Evolutionary conservation across 1,140 invertebrate species (phyloP).

Genomic region (Homalodisca vitripennis): DNA sequence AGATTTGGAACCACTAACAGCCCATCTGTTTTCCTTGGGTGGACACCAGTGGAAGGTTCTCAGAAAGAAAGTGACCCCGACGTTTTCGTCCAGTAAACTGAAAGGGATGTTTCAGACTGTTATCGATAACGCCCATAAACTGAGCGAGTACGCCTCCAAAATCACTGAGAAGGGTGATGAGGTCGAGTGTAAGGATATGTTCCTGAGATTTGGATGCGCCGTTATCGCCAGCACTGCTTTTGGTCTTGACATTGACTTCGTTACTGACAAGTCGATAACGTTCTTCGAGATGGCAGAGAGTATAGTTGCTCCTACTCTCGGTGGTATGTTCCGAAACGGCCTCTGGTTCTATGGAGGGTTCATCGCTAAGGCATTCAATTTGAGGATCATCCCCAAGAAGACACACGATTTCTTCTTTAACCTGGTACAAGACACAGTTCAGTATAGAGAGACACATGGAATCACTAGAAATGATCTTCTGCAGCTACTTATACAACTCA

Average conservation of each 20-base stretch:
- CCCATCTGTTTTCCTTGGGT: conserved; percentile 52
- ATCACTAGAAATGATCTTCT: no score
- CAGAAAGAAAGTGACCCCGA: conserved; percentile 57
- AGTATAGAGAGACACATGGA: no score
- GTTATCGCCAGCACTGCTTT: conserved; percentile 52
- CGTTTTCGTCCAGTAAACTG: conserved; percentile 61
- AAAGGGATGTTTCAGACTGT: conserved; percentile 55
- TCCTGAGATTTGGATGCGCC: no score
- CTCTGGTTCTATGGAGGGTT: no score
- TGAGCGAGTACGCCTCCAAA: conserved; percentile 3
- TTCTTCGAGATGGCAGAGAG: conserved; percentile 41
- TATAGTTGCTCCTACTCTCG: not conserved
- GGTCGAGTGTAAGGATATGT: conserved; percentile 21
- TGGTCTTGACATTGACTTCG: conserved; percentile 47
- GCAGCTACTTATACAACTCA: no score
- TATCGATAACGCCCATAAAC: conserved; percentile 44
- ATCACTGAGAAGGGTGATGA: not conserved
- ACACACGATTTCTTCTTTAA: no score
- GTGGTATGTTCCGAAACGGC: no score
- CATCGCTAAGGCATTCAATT: no score
- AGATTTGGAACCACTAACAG: conserved; percentile 51
- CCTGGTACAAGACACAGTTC: no score
- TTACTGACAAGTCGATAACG: conserved; percentile 44
- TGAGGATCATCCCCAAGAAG: no score
- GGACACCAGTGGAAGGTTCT: conserved; percentile 58